These are phyloP conservation scores for Callinectes sapidus DNA, from an alignment of 2,888 invertebrate species.

Conservation along the genomic window DNA sequence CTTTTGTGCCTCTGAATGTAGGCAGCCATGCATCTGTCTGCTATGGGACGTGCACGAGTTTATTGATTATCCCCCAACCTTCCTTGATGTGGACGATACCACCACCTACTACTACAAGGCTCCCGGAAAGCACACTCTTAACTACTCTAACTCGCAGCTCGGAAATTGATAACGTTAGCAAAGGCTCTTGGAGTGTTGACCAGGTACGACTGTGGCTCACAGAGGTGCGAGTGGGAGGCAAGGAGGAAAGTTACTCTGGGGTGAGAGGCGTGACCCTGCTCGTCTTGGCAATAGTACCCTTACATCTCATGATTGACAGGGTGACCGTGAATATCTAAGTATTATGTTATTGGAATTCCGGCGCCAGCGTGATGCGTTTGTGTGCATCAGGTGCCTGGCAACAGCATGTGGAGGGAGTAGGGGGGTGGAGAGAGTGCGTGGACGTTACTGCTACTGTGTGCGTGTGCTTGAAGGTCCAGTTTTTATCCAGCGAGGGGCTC, in stretches of 20 bases:
- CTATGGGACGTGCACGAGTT: constrained; percentile 39
- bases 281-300: not conserved
- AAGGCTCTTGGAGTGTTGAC: not conserved
- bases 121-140: not conserved
- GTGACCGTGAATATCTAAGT: not conserved
- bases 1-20: constrained; percentile 43
- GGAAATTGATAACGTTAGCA: not conserved
- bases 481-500: constrained; percentile 42
- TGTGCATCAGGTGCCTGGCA: constrained; percentile 13
- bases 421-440: not conserved
- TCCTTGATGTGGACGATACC: not conserved
- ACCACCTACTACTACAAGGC: not conserved
- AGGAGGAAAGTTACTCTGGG: not conserved
- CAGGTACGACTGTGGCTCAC: not conserved
- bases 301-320: not conserved
- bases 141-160: not conserved
- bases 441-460: constrained; percentile 31
- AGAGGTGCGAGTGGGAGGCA: not conserved
- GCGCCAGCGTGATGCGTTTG: not conserved
- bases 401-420: constrained; percentile 2
- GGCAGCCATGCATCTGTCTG: constrained; percentile 47
- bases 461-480: constrained; percentile 49
- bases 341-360: not conserved
- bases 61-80: constrained; percentile 44
- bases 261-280: not conserved